A percentile compares a stretch with the other conserved stretches of the same genome.
Evolutionary conservation across 2,797 vertebrate genomes (phyloP).

Genomic region (Varecia variegata): DNA sequence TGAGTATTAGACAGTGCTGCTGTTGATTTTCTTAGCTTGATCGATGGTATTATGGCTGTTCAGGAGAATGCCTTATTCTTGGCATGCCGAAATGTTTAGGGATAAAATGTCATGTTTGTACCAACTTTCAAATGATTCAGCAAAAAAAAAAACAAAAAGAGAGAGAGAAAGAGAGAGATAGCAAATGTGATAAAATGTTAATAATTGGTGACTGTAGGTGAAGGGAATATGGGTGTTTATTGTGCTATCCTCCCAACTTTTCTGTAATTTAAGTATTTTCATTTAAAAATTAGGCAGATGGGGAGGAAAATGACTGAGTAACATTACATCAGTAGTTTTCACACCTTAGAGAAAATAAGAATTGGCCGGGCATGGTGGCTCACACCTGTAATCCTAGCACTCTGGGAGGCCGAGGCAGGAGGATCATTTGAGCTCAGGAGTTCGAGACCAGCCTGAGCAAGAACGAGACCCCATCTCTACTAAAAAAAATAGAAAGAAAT

Average conservation of each 20-base stretch:
- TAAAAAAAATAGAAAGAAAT: too few species aligned
- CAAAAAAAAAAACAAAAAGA: background rate
- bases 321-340: background rate
- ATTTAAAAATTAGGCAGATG: background rate
- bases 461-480: too few species aligned
- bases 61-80: background rate
- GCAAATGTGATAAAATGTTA: background rate
- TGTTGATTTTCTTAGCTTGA: background rate
- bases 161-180: background rate
- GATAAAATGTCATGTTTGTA: background rate
- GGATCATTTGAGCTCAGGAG: too few species aligned
- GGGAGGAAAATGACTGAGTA: background rate
- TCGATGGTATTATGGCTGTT: background rate
- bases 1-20: background rate
- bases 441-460: too few species aligned
- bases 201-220: background rate
- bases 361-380: background rate
- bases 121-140: background rate
- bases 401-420: too few species aligned
- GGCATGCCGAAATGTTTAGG: background rate
- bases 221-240: background rate
- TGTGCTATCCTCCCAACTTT: background rate
- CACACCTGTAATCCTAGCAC: too few species aligned
- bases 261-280: background rate
- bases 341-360: background rate